Conservation (phyloP, 2,113 vertebrate species). For the Argyrosomus japonicus region DNA sequence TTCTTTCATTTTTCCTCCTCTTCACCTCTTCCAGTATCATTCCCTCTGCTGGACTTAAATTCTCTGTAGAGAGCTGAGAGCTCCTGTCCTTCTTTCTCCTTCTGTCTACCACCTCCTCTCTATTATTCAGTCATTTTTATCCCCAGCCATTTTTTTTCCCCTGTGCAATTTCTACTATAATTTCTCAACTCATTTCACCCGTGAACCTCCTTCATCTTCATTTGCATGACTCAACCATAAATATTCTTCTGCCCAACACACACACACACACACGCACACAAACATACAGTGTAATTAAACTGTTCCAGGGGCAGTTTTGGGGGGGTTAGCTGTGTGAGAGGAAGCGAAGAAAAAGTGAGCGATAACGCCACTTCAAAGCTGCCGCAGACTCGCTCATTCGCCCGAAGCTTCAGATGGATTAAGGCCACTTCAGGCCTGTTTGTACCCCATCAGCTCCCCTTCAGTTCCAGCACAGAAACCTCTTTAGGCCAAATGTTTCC, state of each 20-base stretch:
- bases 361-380: conserved; percentile 57
- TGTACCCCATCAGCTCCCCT: conserved; percentile 22
- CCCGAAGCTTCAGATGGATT: conserved; percentile 58
- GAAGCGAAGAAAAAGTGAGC: conserved; percentile 26
- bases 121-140: conserved; percentile 11
- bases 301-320: conserved; percentile 32
- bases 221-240: conserved; percentile 56
- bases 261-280: background rate
- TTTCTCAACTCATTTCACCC: conserved; percentile 52
- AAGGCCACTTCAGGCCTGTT: conserved; percentile 55
- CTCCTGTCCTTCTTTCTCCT: conserved; percentile 3
- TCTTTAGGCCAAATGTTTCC: background rate
- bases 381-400: conserved; percentile 27
- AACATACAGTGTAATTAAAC: conserved; percentile 43
- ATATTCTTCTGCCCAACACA: conserved; percentile 20
- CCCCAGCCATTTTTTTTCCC: background rate
- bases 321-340: conserved; percentile 25
- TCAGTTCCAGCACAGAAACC: conserved; percentile 9
- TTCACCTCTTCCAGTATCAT: background rate
- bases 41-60: conserved; percentile 9
- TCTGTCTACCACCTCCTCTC: conserved; percentile 11
- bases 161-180: conserved; percentile 30
- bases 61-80: background rate
- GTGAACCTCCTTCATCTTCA: conserved; percentile 40
- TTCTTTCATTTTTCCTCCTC: conserved; percentile 9